phyloP scores from a whole-genome alignment of 2,888 invertebrate genomes.

The Morpho deidamia region DNA sequence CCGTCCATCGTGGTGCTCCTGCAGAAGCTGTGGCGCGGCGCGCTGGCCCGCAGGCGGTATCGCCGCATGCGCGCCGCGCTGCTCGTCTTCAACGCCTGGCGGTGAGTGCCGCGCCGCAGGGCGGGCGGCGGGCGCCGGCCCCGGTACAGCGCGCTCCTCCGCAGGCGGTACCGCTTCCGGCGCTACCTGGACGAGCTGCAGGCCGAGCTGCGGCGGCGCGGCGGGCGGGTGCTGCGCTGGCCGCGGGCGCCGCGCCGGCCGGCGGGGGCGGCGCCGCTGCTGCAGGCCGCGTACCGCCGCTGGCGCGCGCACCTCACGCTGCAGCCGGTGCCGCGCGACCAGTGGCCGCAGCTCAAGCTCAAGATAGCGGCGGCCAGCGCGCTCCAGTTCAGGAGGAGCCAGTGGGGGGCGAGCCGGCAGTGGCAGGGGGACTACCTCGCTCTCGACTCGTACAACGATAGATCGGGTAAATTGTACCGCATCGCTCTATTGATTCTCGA shows the following conservation, averaged over 20 bases:
- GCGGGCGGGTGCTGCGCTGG: slow-evolving; percentile 79
- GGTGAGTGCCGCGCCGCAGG: slow-evolving; percentile 52
- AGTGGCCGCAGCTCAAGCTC: slow-evolving; percentile 90
- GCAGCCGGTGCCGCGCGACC: slow-evolving; percentile 86
- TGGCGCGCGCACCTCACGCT: slow-evolving; percentile 95
- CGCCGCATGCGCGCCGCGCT: slow-evolving; percentile 92
- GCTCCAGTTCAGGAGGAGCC: slow-evolving; percentile 43
- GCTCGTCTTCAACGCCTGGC: slow-evolving; percentile 88
- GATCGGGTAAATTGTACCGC: slow-evolving; percentile 43
- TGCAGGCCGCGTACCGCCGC: slow-evolving; percentile 81
- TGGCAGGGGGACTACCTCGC: slow-evolving; percentile 70
- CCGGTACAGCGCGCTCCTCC: no score
- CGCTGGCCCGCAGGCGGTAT: slow-evolving; percentile 86
- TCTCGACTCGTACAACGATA: slow-evolving; percentile 45
- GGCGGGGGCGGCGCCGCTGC: slow-evolving; percentile 79
- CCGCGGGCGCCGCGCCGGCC: slow-evolving; percentile 85
- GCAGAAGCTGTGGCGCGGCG: slow-evolving; percentile 97
- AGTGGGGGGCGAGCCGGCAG: slow-evolving; percentile 54
- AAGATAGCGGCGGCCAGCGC: slow-evolving; percentile 64
- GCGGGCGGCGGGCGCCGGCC: no score
- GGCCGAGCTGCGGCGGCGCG: slow-evolving; percentile 40
- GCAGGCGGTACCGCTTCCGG: slow-evolving; percentile 62
- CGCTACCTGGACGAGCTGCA: slow-evolving; percentile 58
- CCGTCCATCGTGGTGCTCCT: slow-evolving; percentile 94
- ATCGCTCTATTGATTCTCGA: neutral